Conservation (phyloP, 2,888 invertebrate genomes). For the Amiota minor region DNA sequence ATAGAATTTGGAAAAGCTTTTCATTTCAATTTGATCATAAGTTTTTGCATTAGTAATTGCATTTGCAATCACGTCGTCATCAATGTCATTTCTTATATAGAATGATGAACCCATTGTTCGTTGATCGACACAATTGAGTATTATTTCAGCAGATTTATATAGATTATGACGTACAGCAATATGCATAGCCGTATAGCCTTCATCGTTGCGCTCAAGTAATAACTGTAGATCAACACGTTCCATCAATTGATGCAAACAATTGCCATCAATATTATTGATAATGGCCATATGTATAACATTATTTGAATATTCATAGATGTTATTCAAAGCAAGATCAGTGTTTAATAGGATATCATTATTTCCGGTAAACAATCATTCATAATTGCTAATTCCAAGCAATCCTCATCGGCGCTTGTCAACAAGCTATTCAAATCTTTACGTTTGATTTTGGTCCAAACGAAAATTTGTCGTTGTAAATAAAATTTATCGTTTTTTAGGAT, state of each 20-base stretch:
- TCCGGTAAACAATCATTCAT: constrained; percentile 53
- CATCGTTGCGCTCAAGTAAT: constrained; percentile 62
- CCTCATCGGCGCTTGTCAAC: constrained; percentile 59
- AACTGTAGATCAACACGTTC: constrained; percentile 57
- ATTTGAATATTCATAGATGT: constrained; percentile 63
- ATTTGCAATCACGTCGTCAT: constrained; percentile 12
- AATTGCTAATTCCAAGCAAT: constrained; percentile 64
- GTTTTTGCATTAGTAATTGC: constrained; percentile 11
- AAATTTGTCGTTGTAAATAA: constrained; percentile 55
- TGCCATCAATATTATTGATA: constrained; percentile 54
- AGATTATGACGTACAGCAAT: constrained; percentile 65
- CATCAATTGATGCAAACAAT: constrained; percentile 58
- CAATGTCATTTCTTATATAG: constrained; percentile 44
- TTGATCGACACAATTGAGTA: constrained; percentile 63
- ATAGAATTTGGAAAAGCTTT: constrained; percentile 55
- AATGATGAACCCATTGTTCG: constrained; percentile 46
- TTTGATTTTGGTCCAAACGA: constrained; percentile 51
- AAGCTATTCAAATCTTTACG: constrained; percentile 54
- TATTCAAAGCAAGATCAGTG: constrained; percentile 53
- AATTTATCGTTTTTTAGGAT: constrained; percentile 50
- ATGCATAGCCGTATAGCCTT: constrained; percentile 68
- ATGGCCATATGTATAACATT: constrained; percentile 68
- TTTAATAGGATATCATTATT: constrained; percentile 56
- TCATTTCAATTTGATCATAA: constrained; percentile 36
- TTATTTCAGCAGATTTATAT: constrained; percentile 61